Percentiles rank a stretch among this genome's conserved stretches.
These are phyloP conservation scores for Empidonax traillii DNA, from an alignment of 2,113 vertebrate species.

Conservation along the genomic window DNA sequence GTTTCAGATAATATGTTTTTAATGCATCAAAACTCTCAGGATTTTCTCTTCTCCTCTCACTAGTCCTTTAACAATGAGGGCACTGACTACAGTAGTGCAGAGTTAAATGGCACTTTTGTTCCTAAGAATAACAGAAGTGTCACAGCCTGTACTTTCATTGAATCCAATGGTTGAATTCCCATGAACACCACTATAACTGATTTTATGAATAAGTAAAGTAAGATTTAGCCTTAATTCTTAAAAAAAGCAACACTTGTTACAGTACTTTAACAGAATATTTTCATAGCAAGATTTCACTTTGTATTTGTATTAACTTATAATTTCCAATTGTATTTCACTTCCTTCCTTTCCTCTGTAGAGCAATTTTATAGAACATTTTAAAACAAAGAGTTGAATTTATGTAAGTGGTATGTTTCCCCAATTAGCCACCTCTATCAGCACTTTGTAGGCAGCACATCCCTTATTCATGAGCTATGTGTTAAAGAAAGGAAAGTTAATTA, in stretches of 20 bases:
- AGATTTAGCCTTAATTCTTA: not conserved
- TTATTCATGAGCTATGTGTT: conserved; percentile 52
- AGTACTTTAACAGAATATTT: not conserved
- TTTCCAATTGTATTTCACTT: not conserved
- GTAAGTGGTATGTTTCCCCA: not conserved
- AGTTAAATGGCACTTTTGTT: conserved; percentile 7
- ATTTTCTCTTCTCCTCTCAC: not conserved
- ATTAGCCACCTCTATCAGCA: not conserved
- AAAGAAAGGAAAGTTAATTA: conserved; percentile 47
- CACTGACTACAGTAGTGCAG: not conserved
- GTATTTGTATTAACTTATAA: not conserved
- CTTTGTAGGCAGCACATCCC: not conserved
- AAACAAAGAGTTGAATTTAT: not conserved
- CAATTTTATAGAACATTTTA: not conserved
- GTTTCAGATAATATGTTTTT: not conserved
- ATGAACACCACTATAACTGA: not conserved
- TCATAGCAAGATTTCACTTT: not conserved
- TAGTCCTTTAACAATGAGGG: not conserved
- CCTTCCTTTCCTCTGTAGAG: not conserved
- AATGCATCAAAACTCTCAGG: not conserved
- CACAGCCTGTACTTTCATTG: not conserved
- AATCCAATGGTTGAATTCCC: not conserved
- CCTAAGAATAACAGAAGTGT: not conserved
- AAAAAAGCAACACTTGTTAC: not conserved
- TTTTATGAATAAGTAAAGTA: not conserved